Evolutionary conservation across 92 coral and sea anemone species (phyloP).

Genomic region (Epizoanthus stellaris): DNA sequence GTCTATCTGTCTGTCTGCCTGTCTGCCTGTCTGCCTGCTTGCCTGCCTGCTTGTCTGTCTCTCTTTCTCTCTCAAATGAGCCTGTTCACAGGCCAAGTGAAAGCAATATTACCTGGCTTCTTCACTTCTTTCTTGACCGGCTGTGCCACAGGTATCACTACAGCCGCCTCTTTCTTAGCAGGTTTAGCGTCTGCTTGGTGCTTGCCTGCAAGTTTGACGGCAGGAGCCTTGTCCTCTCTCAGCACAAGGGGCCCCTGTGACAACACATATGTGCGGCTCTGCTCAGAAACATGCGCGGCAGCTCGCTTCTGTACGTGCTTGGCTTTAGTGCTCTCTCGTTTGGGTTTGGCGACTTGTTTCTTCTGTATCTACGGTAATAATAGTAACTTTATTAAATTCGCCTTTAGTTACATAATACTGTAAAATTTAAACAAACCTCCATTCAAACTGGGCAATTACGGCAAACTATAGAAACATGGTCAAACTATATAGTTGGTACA

Average conservation of each 20-base stretch:
- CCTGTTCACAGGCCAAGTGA: not conserved
- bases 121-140: slow-evolving; percentile 33
- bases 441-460: too few species aligned
- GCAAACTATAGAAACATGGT: too few species aligned
- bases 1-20: too few species aligned
- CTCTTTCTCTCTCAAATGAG: not conserved
- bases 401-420: too few species aligned
- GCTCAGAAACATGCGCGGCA: not conserved
- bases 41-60: too few species aligned
- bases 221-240: slow-evolving; percentile 38
- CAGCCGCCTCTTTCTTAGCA: not conserved
- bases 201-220: not conserved
- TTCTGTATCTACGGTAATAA: slow-evolving; percentile 21
- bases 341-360: slow-evolving; percentile 3
- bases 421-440: too few species aligned
- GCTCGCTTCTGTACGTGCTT: slow-evolving; percentile 40
- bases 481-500: too few species aligned
- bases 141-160: not conserved
- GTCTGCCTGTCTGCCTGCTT: too few species aligned
- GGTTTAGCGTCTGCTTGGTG: slow-evolving; percentile 23
- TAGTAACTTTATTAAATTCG: too few species aligned
- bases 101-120: slow-evolving; percentile 1
- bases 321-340: not conserved
- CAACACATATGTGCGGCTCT: slow-evolving; percentile 66
- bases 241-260: slow-evolving; percentile 76